A percentile compares a stretch with the other conserved stretches of the same genome.
Conservation (phyloP, 2,888 invertebrate species). For the Boloria euphrosyne region DNA sequence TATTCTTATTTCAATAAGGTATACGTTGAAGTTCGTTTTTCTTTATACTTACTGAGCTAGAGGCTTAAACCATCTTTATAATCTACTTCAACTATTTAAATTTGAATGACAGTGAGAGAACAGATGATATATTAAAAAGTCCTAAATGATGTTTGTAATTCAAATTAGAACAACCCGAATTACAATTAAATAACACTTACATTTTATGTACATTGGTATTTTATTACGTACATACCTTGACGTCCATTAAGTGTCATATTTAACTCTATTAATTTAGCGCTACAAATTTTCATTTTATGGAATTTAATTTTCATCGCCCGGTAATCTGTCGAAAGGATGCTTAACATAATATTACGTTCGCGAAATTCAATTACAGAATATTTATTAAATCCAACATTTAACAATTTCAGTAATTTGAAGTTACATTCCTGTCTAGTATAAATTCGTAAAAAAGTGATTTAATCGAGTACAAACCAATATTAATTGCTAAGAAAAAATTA, state of each 20-base stretch:
- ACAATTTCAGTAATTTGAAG: neutral
- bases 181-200: neutral
- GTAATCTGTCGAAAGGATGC: constrained; percentile 17
- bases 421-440: neutral
- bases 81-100: too few relatives aligned
- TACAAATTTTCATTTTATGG: constrained; percentile 23
- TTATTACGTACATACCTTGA: neutral
- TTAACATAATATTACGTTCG: constrained; percentile 18
- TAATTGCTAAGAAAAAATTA: too few relatives aligned
- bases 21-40: too few relatives aligned
- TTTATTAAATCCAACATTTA: constrained; percentile 6
- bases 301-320: constrained; percentile 22
- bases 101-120: too few relatives aligned
- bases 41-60: too few relatives aligned
- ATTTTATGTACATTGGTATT: neutral
- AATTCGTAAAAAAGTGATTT: neutral
- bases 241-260: constrained; percentile 15
- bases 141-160: too few relatives aligned
- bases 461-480: too few relatives aligned
- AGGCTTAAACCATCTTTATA: too few relatives aligned
- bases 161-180: neutral
- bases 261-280: constrained; percentile 19
- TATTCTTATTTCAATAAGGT: too few relatives aligned
- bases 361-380: constrained; percentile 21
- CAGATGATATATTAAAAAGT: neutral